phyloP scores from a whole-genome alignment of 2,113 vertebrate genomes.

The Ammospiza caudacuta region DNA sequence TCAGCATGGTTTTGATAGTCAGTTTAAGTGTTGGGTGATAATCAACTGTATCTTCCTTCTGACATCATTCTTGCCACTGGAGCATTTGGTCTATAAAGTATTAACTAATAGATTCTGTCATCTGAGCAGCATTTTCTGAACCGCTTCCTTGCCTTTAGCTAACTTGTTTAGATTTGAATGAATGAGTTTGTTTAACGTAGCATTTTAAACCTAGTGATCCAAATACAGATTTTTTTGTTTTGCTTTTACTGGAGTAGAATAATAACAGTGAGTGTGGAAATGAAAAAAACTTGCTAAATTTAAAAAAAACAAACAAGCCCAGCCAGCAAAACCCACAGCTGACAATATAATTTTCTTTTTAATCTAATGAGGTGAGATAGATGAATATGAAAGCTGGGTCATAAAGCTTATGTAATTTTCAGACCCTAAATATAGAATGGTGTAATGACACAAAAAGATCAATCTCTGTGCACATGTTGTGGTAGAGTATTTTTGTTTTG shows the following conservation, averaged over 20 bases:
- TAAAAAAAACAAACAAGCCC: neutral
- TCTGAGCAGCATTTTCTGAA: neutral
- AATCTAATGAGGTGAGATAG: neutral
- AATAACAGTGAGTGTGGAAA: neutral
- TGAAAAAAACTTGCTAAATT: neutral
- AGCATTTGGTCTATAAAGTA: neutral
- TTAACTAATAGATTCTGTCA: neutral
- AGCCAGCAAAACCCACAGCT: neutral
- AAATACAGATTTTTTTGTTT: neutral
- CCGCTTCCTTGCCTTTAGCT: neutral
- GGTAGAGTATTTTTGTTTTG: slow-evolving; percentile 16
- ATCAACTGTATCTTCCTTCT: neutral
- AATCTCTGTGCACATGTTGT: neutral
- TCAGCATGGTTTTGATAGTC: neutral
- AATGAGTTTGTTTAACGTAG: neutral
- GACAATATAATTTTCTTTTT: neutral
- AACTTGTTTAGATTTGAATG: neutral
- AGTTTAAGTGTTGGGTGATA: neutral
- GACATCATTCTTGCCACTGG: neutral
- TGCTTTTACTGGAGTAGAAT: neutral
- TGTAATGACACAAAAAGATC: slow-evolving; percentile 18
- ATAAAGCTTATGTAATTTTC: slow-evolving; percentile 26
- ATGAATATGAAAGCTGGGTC: slow-evolving; percentile 1
- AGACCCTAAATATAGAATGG: slow-evolving; percentile 17
- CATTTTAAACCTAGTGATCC: neutral